Base-by-base conservation (phyloP, 2,797 vertebrate genomes). In the Hylomyscus alleni region DNA sequence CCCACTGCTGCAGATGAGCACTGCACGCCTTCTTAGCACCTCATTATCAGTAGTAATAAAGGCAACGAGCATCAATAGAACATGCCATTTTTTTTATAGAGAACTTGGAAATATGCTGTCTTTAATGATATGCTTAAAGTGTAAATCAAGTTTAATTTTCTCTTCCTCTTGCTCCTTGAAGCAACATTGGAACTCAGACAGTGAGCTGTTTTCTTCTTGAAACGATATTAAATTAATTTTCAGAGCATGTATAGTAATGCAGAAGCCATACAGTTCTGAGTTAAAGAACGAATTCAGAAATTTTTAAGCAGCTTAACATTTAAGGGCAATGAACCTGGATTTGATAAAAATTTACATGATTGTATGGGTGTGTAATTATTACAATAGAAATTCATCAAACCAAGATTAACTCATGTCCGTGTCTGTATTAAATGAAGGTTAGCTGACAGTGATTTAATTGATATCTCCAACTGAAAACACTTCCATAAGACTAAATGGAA, bases 221-320 rank as follows among this genome's bases (percentile, higher is more conserved):
- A 96, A 94, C 29, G 0, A 96, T 90, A 93, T 69, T 83, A 67
- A 93, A 89, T 72, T 95, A 89, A 89, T 94, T 92, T 95, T 96
- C 47, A 84, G 1, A 94, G 89, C 22, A 81, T 75, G 13, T 76
- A 40, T 73, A 92, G 15, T 85, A 90, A 94, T 69, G 95, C 56
- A 93, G 65, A 96, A 95, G 82, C 2, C 3, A 90, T 72, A 94
- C 10, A 75, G 31, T 89, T 95, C 20, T 81, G 72, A 81, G 13
- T 85, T 88, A 4, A 52, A 54, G 19, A 75, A 92, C n/a, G 67
- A 93, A 89, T 91, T 47, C 75, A 52, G n/a, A 92, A 5, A 54
- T 65, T 77, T 40, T 10, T 75, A 96, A 93, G 9, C 24, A 91
- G 24, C 11, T 94, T 89, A 73, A 50, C 22, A 78, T 93, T 19